Evolutionary conservation across 2,888 invertebrate genomes (phyloP), one percentile per base, ranked within the genome.

Genomic region (Maniola hyperantus): DNA sequence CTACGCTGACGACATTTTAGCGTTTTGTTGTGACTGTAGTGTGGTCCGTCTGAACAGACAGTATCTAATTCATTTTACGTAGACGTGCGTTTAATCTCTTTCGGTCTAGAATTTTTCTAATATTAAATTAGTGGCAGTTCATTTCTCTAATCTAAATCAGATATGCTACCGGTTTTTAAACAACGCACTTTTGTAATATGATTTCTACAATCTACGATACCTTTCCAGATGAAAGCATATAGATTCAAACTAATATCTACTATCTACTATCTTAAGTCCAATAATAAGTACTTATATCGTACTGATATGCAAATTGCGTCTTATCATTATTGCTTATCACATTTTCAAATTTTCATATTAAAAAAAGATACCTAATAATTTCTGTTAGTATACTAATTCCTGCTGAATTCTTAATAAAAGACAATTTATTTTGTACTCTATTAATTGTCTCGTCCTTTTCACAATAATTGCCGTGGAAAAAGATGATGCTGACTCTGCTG

Each of bases 141-240:
- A 42, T 20, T 57, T 42, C 13, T 57, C 39, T 57, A 6, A 57
- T 57, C 57, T 57, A 7, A 13, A 57, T 42, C 42, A 13, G 57
- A 26, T 57, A 57, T 18, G 42, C 57, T 57, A 57, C 57, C 42
- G 42, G 20, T 26, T 42, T 57, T 57, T 13, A 55, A 2, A 26
- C 26, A 26, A 26, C 11, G 2, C 48, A 15, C 7, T 15, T 46
- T 54, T 34, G 54, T 36, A 7, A 54, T 54, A 8, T 54, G 36
- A 55, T 55, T 55, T 55, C 55, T 36, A 33, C n/a, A 33, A n/a
- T 53, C 33, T 48, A 48, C 48, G 15, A 48, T 53, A 33, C 13
- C 33, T 33, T 33, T 33, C 13, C 13, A 53, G 51, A 51, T 53
- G 33, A 53, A 33, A 13, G n/a, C 2, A 53, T 51, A 51, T 26